These are phyloP conservation scores for Trichomycterus rosablanca DNA, from an alignment of 2,113 vertebrate species.

Conservation along the genomic window DNA sequence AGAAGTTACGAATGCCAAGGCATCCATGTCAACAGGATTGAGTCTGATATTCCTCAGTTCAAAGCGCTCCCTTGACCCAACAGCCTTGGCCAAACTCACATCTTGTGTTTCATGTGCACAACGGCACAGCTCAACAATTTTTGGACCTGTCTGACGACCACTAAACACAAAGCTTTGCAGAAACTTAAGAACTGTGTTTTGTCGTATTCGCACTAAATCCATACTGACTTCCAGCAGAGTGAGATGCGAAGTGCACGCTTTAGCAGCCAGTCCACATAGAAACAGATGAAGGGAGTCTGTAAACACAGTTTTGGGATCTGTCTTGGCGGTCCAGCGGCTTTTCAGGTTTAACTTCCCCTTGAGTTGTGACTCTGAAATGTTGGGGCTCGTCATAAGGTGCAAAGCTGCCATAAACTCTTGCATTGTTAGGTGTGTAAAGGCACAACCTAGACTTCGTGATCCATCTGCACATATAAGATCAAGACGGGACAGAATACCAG, in stretches of 20 bases:
- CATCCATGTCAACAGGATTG: constrained; percentile 68
- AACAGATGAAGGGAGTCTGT: constrained; percentile 76
- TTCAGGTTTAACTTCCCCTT: constrained; percentile 73
- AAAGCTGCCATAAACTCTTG: constrained; percentile 87
- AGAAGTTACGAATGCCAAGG: constrained; percentile 72
- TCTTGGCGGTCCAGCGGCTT: constrained; percentile 76
- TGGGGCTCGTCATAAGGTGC: constrained; percentile 72
- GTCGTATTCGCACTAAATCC: constrained; percentile 64
- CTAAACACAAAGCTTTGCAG: constrained; percentile 64
- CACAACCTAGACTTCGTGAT: constrained; percentile 57
- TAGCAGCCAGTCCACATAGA: constrained; percentile 77
- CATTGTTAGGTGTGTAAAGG: constrained; percentile 80
- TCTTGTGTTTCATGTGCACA: constrained; percentile 79
- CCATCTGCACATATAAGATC: constrained; percentile 58
- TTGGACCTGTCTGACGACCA: constrained; percentile 76
- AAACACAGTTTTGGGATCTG: constrained; percentile 66
- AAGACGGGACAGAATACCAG: constrained; percentile 68
- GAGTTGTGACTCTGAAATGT: constrained; percentile 59
- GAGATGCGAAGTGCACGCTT: constrained; percentile 63
- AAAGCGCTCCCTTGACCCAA: constrained; percentile 61
- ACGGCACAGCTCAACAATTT: constrained; percentile 79
- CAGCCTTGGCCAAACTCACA: constrained; percentile 53
- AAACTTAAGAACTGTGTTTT: constrained; percentile 61
- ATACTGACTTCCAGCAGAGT: constrained; percentile 51
- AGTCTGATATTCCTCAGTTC: constrained; percentile 80